Conservation (phyloP, 2,888 invertebrate species). For the Chalcosyrphus nemorum region DNA sequence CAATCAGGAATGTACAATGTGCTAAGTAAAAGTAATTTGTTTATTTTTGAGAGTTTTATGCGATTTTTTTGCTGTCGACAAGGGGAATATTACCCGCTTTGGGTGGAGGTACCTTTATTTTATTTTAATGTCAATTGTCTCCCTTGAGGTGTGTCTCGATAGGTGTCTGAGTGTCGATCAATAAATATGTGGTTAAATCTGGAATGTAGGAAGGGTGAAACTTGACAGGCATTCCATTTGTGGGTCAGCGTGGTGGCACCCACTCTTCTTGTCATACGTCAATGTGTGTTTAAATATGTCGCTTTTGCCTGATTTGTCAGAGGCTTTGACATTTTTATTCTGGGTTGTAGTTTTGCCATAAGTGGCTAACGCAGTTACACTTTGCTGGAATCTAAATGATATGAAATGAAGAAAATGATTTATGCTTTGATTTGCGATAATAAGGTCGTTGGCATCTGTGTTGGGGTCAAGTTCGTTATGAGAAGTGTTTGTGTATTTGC, state of each 20-base stretch:
- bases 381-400: slow-evolving; percentile 1
- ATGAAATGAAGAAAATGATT: neutral
- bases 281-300: neutral
- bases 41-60: slow-evolving; percentile 24
- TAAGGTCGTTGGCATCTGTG: slow-evolving; percentile 10
- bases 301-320: slow-evolving; percentile 21
- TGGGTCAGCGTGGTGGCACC: slow-evolving; percentile 47
- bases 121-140: slow-evolving; percentile 1
- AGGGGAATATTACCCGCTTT: neutral
- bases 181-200: slow-evolving; percentile 2
- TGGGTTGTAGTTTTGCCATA: neutral
- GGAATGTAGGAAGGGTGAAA: slow-evolving; percentile 38
- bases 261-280: slow-evolving; percentile 37
- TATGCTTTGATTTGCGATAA: slow-evolving; percentile 4
- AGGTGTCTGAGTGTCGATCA: neutral
- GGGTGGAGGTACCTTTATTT: neutral
- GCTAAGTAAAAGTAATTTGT: slow-evolving; percentile 45
- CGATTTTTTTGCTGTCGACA: slow-evolving; percentile 9
- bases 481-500: no score
- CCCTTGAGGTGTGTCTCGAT: slow-evolving; percentile 40
- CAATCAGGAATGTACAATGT: slow-evolving; percentile 57
- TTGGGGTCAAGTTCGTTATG: neutral
- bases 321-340: neutral
- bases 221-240: slow-evolving; percentile 16
- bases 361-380: slow-evolving; percentile 1